Conservation (phyloP, 2,797 vertebrate genomes). For the Staurois parvus region DNA sequence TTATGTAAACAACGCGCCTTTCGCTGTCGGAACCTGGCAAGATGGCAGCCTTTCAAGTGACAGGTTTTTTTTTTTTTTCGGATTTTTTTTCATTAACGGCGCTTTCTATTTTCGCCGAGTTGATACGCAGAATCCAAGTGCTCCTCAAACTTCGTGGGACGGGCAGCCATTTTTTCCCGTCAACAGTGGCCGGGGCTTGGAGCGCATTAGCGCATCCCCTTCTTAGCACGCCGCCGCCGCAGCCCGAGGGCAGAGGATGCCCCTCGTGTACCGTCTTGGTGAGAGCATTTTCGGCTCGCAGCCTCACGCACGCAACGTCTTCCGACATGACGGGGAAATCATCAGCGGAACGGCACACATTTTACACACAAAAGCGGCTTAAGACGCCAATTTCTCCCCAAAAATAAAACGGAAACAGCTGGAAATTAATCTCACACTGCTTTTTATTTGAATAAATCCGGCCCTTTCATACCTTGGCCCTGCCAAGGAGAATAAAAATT, state of each 20-base stretch:
- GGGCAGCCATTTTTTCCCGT: slow-evolving; percentile 1
- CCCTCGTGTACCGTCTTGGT: no score
- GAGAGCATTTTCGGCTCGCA: no score
- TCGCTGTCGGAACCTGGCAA: background rate
- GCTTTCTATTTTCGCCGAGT: no score
- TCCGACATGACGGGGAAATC: slow-evolving; percentile 26
- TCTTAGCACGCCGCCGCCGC: no score
- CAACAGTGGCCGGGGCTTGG: slow-evolving; percentile 1
- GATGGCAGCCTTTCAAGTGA: slow-evolving; percentile 10
- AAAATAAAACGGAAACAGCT: slow-evolving; percentile 55
- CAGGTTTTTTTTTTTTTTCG: background rate
- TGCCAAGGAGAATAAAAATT: slow-evolving; percentile 31
- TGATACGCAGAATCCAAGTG: no score
- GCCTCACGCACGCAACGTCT: no score
- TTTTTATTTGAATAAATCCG: slow-evolving; percentile 58
- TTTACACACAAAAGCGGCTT: slow-evolving; percentile 57
- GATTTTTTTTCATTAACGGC: background rate
- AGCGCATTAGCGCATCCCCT: background rate
- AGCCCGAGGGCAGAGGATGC: no score
- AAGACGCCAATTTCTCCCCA: slow-evolving; percentile 20
- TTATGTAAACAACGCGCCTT: background rate
- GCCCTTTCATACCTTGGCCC: slow-evolving; percentile 49
- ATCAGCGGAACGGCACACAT: slow-evolving; percentile 42
- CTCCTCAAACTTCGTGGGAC: no score
- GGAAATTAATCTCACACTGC: slow-evolving; percentile 61